Evolutionary conservation across 2,113 vertebrate genomes (phyloP).

Genomic region (Dasyprocta punctata): DNA sequence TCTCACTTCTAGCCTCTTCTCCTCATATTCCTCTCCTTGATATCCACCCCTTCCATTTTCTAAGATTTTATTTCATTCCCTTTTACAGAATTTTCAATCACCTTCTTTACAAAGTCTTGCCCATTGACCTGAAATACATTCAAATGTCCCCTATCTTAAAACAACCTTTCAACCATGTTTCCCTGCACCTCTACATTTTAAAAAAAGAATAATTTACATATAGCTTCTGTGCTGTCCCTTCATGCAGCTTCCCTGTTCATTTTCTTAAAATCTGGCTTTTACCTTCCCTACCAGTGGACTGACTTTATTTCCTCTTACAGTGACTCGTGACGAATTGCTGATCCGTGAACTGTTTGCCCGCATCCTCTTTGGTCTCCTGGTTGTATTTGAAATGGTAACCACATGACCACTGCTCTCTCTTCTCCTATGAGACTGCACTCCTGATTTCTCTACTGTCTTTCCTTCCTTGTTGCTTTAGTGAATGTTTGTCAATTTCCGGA

Average conservation of each 20-base stretch:
- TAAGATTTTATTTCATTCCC: background rate
- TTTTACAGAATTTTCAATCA: background rate
- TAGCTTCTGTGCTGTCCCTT: background rate
- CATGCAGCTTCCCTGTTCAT: background rate
- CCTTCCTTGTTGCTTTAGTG: background rate
- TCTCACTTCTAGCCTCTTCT: background rate
- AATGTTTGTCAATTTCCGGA: background rate
- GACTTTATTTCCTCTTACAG: background rate
- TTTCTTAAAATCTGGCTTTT: background rate
- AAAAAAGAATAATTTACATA: background rate
- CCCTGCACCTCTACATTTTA: background rate
- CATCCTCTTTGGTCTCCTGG: background rate
- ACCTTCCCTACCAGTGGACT: background rate
- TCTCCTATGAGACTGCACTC: background rate
- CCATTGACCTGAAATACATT: background rate
- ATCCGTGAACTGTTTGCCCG: background rate
- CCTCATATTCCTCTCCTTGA: background rate
- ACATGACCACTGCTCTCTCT: background rate
- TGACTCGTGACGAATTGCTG: rapidly evolving
- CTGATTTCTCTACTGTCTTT: background rate
- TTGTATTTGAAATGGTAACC: background rate
- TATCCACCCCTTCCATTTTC: background rate
- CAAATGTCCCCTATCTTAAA: background rate
- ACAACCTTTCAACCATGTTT: background rate
- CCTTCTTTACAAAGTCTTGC: constrained; percentile 1